Evolutionary conservation across 2,888 invertebrate species (phyloP).

Genomic region (Drosophila mimica): DNA sequence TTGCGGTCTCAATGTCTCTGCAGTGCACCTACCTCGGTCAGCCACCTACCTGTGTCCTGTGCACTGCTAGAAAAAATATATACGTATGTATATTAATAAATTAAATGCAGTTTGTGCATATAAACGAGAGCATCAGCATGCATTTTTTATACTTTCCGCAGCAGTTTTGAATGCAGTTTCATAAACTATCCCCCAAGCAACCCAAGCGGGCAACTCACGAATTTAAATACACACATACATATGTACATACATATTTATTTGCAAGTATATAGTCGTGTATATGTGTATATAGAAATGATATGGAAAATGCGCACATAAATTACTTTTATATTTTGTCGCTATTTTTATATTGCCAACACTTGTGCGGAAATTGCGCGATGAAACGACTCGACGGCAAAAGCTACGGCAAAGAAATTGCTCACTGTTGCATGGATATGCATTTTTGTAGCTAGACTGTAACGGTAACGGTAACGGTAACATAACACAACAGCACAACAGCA

Average conservation of each 20-base stretch:
- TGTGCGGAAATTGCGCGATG: conserved; percentile 80
- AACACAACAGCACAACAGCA: conserved; percentile 17
- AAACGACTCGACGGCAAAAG: conserved; percentile 61
- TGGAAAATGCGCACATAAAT: conserved; percentile 76
- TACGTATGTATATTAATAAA: conserved; percentile 66
- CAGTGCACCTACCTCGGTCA: not conserved
- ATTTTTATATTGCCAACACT: conserved; percentile 81
- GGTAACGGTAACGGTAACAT: conserved; percentile 47
- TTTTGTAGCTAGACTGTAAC: conserved; percentile 66
- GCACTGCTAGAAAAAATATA: conserved; percentile 45
- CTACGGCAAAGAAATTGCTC: conserved; percentile 57
- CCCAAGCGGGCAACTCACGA: not conserved
- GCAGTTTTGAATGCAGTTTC: conserved; percentile 57
- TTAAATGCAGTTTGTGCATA: conserved; percentile 76
- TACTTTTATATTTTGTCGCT: conserved; percentile 80
- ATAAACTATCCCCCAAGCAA: conserved; percentile 48
- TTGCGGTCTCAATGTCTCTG: conserved; percentile 23
- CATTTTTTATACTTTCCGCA: conserved; percentile 66
- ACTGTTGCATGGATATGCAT: conserved; percentile 62
- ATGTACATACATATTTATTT: conserved; percentile 5
- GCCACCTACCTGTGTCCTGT: conserved; percentile 5
- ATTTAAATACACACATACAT: conserved; percentile 13
- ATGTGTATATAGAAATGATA: conserved; percentile 69
- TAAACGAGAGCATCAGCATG: conserved; percentile 75
- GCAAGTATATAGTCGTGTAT: conserved; percentile 2